Percentiles rank a stretch among this genome's conserved stretches.
Conservation (phyloP, 2,797 vertebrate species). For the Liasis olivaceus region DNA sequence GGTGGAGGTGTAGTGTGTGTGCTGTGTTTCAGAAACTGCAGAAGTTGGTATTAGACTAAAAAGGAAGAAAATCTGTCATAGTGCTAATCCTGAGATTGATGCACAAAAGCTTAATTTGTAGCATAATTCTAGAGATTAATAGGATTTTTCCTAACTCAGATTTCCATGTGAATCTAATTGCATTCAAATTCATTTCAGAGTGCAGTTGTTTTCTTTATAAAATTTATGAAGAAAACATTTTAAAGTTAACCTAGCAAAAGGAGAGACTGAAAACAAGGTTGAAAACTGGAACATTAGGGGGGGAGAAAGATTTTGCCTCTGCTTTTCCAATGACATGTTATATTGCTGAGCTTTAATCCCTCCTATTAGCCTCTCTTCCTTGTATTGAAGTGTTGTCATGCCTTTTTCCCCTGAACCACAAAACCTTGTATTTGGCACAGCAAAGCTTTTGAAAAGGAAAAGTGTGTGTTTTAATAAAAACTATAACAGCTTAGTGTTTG, state of each 20-base stretch:
- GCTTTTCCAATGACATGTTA: background rate
- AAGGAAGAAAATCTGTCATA: background rate
- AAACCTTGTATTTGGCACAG: background rate
- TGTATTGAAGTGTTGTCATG: background rate
- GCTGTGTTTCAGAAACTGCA: background rate
- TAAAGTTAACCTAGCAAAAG: background rate
- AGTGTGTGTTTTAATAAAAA: background rate
- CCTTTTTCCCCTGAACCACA: background rate
- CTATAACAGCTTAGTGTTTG: background rate
- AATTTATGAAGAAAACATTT: background rate
- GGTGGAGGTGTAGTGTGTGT: background rate
- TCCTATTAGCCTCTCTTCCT: background rate
- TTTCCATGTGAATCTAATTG: background rate
- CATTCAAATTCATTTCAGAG: background rate
- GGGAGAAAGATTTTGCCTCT: no score
- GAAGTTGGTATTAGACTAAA: background rate
- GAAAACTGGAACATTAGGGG: background rate
- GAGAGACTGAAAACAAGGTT: background rate
- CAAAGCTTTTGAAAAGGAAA: background rate
- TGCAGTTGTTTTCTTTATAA: background rate
- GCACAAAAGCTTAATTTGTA: background rate
- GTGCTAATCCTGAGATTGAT: background rate
- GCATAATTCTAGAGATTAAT: background rate
- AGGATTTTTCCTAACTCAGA: background rate
- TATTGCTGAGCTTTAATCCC: background rate